Conservation (phyloP, 2,888 invertebrate genomes). For the Anoplius nigerrimus region DNA sequence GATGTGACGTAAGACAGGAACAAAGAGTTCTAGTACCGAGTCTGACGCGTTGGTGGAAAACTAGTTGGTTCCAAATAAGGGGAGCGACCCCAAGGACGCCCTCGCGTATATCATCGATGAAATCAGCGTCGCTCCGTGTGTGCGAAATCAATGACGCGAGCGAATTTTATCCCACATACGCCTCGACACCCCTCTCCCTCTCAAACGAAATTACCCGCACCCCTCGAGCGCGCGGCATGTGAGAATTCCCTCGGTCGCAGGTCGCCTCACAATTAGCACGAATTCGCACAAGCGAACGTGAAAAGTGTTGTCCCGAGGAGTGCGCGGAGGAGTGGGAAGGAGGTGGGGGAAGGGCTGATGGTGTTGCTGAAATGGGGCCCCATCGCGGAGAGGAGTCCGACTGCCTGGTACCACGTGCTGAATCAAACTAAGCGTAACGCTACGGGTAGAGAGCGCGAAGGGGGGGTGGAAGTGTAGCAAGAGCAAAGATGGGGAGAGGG, state of each 20-base stretch:
- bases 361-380: constrained; percentile 7
- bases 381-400: constrained; percentile 25
- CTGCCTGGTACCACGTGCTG: constrained; percentile 56
- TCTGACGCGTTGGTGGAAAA: too few species aligned
- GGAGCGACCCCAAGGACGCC: too few species aligned
- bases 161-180: too few species aligned
- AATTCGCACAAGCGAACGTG: constrained; percentile 41
- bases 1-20: too few species aligned
- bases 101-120: too few species aligned
- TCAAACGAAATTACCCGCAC: too few species aligned
- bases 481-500: constrained; percentile 41
- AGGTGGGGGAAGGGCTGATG: neutral
- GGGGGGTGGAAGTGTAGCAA: constrained; percentile 52
- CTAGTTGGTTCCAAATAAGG: too few species aligned
- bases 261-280: constrained; percentile 39
- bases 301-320: constrained; percentile 37
- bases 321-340: neutral
- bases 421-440: constrained; percentile 62
- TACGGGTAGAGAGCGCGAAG: constrained; percentile 44
- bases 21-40: too few species aligned
- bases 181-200: too few species aligned
- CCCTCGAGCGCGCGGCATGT: constrained; percentile 20
- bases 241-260: constrained; percentile 30
- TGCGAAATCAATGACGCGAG: too few species aligned
- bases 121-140: too few species aligned